Evolutionary conservation across 2,888 invertebrate genomes (phyloP).

Genomic region (Lasioglossum malachurum): DNA sequence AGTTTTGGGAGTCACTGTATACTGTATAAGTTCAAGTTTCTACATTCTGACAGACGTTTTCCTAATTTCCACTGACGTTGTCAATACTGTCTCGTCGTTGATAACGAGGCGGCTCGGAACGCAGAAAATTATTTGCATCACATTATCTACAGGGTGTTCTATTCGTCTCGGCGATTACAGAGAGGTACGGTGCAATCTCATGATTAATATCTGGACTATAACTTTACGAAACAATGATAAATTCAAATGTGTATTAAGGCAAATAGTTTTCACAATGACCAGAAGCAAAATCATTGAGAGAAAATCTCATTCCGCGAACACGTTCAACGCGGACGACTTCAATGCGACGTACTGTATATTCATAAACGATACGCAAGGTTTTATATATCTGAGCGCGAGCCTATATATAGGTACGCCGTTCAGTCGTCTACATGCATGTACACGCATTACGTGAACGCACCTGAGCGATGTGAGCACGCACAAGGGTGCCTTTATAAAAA

Average conservation of each 20-base stretch:
- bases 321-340: not conserved
- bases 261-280: not conserved
- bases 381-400: slow-evolving; percentile 53
- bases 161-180: not conserved
- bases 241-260: not conserved
- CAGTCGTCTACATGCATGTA: slow-evolving; percentile 63
- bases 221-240: not conserved
- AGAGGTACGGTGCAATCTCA: not conserved
- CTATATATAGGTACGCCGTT: slow-evolving; percentile 60
- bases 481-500: slow-evolving; percentile 72
- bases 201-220: not conserved
- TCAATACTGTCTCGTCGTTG: slow-evolving; percentile 56
- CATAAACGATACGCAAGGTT: slow-evolving; percentile 65
- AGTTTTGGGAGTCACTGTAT: not conserved
- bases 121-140: slow-evolving; percentile 62
- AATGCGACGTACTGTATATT: slow-evolving; percentile 57
- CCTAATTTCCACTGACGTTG: slow-evolving; percentile 33
- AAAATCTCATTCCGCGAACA: not conserved
- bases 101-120: slow-evolving; percentile 59
- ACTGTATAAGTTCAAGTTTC: not conserved
- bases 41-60: not conserved
- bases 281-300: not conserved
- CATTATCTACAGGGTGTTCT: not conserved
- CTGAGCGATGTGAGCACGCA: slow-evolving; percentile 69
- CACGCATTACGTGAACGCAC: slow-evolving; percentile 72